phyloP scores from a whole-genome alignment of 2,888 invertebrate genomes.

The Uropetala carovei region DNA sequence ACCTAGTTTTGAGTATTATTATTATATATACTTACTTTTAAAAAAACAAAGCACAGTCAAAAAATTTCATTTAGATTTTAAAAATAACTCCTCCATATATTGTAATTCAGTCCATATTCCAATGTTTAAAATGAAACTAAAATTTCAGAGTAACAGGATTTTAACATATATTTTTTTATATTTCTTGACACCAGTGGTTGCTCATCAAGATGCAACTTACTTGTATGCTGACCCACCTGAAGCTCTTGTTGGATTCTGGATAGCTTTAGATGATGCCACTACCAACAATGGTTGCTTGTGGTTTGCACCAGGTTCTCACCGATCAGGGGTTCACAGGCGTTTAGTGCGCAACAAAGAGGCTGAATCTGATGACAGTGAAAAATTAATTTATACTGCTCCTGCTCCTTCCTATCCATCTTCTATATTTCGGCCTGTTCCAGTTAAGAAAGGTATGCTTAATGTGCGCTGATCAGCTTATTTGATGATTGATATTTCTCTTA shows the following conservation, averaged over 20 bases:
- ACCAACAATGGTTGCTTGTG: constrained; percentile 96
- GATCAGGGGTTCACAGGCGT: constrained; percentile 86
- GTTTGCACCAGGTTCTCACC: constrained; percentile 95
- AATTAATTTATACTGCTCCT: constrained; percentile 83
- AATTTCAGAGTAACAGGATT: too few species aligned
- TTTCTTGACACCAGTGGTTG: constrained; percentile 77
- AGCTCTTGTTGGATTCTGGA: constrained; percentile 93
- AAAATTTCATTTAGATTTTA: too few species aligned
- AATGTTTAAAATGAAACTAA: too few species aligned
- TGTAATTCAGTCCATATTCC: too few species aligned
- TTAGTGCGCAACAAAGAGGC: constrained; percentile 84
- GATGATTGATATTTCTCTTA: too few species aligned
- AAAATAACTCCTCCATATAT: too few species aligned
- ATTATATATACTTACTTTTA: too few species aligned
- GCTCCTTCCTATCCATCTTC: constrained; percentile 84
- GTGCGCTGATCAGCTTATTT: too few species aligned
- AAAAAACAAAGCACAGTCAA: too few species aligned
- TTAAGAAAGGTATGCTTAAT: constrained; percentile 84
- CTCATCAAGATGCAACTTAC: constrained; percentile 93
- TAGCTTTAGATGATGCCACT: constrained; percentile 95
- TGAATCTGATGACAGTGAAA: constrained; percentile 75
- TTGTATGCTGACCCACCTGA: constrained; percentile 88
- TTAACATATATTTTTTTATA: not conserved
- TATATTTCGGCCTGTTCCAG: constrained; percentile 87
- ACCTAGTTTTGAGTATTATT: too few species aligned